phyloP scores from a whole-genome alignment of 2,113 vertebrate species.

The Pseudopipra pipra region DNA sequence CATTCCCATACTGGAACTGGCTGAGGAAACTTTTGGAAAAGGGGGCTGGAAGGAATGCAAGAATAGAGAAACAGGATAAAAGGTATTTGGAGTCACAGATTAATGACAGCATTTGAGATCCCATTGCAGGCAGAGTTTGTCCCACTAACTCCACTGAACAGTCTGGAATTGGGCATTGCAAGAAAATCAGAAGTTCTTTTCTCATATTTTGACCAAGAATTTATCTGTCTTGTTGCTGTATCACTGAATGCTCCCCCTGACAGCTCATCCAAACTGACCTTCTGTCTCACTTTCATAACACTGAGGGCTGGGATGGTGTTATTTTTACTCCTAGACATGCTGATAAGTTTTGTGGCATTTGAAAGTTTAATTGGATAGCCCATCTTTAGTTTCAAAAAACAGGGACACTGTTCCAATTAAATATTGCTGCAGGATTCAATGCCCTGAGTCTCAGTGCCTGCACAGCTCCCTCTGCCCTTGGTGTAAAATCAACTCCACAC shows the following conservation, averaged over 20 bases:
- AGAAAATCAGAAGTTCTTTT: background rate
- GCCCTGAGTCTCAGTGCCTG: background rate
- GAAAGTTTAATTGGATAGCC: background rate
- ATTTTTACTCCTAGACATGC: background rate
- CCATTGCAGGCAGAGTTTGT: background rate
- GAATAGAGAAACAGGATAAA: background rate
- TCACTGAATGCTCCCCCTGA: background rate
- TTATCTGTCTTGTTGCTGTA: background rate
- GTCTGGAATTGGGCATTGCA: background rate
- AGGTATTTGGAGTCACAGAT: background rate
- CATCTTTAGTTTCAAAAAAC: background rate
- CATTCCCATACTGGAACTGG: background rate
- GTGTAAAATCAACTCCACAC: background rate
- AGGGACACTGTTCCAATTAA: background rate
- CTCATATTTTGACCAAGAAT: background rate
- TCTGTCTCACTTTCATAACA: rapidly evolving
- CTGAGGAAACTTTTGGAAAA: background rate
- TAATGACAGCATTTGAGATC: background rate
- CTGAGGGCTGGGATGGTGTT: background rate
- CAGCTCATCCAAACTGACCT: background rate
- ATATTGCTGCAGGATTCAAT: background rate
- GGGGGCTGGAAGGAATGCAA: background rate
- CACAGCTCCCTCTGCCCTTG: background rate
- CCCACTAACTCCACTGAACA: background rate
- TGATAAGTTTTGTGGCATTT: background rate